Evolutionary conservation across 30 jellyfish, hydroid and myxozoan species (phyloP), one percentile per base, ranked within the genome.

Genomic region (Hydractinia echinata): DNA sequence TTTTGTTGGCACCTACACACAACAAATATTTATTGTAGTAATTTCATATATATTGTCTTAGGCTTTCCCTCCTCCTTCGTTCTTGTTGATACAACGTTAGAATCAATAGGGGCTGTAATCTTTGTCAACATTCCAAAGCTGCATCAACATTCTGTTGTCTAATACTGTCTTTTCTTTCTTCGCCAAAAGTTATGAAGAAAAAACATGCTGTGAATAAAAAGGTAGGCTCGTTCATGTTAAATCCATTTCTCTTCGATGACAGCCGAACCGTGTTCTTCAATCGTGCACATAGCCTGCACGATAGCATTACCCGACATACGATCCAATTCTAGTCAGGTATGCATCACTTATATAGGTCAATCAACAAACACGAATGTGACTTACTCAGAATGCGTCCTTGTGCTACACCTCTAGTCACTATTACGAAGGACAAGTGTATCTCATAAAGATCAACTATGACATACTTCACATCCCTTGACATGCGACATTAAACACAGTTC

Each of bases 201-300:
- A 81, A 81, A 77, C 95, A 81, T 58, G 73, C 55, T n/a, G 68
- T 76, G 61, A 18, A 79, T 10, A 89, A 53, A 62, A 50, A 14
- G 86, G 85, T 62, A 71, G n/a, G 82, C 50, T 84, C 81, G 16
- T 71, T 64, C 76, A 73, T 72, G 48, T 79, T 66, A 5, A 76
- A 64, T 83, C 96, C 90, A 88, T 76, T 76, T 76, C 86, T 77
- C 82, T 18, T 54, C 83, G 51, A 81, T 76, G 67, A 19, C 74
- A 73, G 10, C 90, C 86, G 69, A 67, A 76, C 51, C 95, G 7
- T 55, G 90, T 94, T n/a, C 6, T 83, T 83, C 53, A 83, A 77
- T 77, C 94, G 51, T 14, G 96, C 94, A 77, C 95, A 83, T 78
- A n/a, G n/a, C n/a, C n/a, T n/a, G n/a, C n/a, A n/a, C n/a, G n/a